These are phyloP conservation scores for Choristoneura rosaceana DNA, from an alignment of 2,888 invertebrate species.

Conservation along the genomic window DNA sequence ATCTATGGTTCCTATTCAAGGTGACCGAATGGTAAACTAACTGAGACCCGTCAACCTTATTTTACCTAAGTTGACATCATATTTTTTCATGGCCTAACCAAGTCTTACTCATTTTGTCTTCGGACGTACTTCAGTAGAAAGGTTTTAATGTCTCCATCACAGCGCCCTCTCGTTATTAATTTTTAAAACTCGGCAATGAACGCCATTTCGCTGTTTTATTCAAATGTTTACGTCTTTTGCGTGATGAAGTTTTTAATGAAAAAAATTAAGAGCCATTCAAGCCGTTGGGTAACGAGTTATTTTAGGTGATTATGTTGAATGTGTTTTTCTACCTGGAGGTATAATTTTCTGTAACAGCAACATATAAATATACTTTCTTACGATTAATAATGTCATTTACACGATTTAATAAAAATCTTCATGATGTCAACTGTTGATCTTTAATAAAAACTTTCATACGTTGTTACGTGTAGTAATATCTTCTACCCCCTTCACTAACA, in stretches of 20 bases:
- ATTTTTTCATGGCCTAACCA: constrained; percentile 50
- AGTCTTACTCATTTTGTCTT: constrained; percentile 71
- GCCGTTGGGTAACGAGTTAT: constrained; percentile 22
- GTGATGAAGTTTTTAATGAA: constrained; percentile 64
- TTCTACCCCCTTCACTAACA: constrained; percentile 8
- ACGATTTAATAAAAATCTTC: no score
- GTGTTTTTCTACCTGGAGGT: background rate
- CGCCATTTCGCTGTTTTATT: constrained; percentile 56
- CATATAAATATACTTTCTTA: background rate
- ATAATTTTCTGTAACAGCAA: background rate
- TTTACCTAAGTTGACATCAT: background rate
- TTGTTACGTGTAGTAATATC: background rate
- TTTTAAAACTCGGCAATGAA: constrained; percentile 74
- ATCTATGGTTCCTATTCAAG: no score
- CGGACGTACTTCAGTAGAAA: constrained; percentile 70
- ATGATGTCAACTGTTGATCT: no score
- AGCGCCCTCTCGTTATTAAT: constrained; percentile 76
- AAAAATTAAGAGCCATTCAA: constrained; percentile 27
- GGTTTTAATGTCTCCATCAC: constrained; percentile 78
- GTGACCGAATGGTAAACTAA: no score
- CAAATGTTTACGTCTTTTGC: constrained; percentile 61
- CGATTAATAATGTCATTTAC: no score
- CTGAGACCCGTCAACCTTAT: no score
- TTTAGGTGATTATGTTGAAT: constrained; percentile 15
- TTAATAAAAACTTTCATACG: no score